phyloP scores from a whole-genome alignment of 2,113 vertebrate species.

The Ondatra zibethicus region DNA sequence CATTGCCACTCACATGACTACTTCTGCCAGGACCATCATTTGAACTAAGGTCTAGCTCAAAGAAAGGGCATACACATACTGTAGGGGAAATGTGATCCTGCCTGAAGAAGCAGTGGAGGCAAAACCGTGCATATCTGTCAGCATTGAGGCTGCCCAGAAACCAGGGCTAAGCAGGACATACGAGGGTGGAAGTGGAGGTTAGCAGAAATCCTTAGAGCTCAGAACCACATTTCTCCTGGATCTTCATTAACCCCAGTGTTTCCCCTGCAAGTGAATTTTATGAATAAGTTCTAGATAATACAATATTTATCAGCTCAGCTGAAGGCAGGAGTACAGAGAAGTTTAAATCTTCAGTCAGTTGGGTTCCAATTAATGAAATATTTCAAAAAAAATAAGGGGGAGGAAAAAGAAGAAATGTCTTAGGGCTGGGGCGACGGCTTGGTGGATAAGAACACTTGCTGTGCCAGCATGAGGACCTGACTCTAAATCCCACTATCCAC shows the following conservation, averaged over 20 bases:
- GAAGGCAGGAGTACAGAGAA: not conserved
- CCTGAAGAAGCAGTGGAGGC: not conserved
- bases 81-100: not conserved
- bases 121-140: not conserved
- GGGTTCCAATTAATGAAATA: conserved; percentile 57
- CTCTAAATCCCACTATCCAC: not conserved
- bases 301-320: not conserved
- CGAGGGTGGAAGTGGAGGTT: no score
- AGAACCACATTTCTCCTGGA: accelerated
- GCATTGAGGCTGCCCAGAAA: not conserved
- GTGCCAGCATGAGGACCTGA: not conserved
- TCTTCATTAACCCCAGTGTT: not conserved
- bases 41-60: not conserved
- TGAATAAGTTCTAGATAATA: conserved; percentile 15
- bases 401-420: not conserved
- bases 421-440: not conserved
- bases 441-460: not conserved
- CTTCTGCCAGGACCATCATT: not conserved
- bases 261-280: not conserved
- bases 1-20: not conserved
- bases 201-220: not conserved
- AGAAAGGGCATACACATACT: not conserved
- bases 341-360: not conserved
- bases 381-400: not conserved
- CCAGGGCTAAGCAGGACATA: not conserved